Conservation (phyloP, 2,797 vertebrate genomes). For the Alfaro cultratus region DNA sequence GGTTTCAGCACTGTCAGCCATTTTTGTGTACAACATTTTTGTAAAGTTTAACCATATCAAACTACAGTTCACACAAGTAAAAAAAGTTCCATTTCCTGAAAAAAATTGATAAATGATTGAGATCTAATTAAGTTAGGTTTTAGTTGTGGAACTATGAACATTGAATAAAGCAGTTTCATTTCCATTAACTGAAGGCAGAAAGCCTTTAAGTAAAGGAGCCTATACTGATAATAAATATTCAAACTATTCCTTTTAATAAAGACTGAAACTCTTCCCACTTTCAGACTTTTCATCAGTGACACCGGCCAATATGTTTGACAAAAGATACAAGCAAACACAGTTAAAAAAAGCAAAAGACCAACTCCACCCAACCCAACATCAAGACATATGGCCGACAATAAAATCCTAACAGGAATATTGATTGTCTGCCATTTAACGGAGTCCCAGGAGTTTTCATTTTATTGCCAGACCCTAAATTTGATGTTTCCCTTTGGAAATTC, state of each 20-base stretch:
- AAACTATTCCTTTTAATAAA: not conserved
- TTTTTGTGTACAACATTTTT: not conserved
- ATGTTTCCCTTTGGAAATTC: constrained; percentile 60
- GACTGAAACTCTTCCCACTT: constrained; percentile 5
- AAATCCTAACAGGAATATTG: constrained; percentile 26
- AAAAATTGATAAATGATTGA: not conserved
- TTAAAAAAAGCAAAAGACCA: not conserved
- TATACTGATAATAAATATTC: not conserved
- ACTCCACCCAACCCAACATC: not conserved
- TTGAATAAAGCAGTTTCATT: not conserved
- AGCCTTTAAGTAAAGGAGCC: not conserved
- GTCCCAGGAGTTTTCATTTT: constrained; percentile 49
- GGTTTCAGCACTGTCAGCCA: too few relatives aligned
- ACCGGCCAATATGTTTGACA: not conserved
- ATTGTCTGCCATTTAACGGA: constrained; percentile 22
- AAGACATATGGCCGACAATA: constrained; percentile 21
- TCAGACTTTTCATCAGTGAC: constrained; percentile 12
- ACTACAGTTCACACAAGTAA: not conserved
- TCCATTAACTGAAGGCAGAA: not conserved
- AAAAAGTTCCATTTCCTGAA: too few relatives aligned
- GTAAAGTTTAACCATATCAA: not conserved
- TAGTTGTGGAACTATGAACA: not conserved
- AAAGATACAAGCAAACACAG: not conserved
- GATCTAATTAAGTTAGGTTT: not conserved
- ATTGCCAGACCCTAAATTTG: constrained; percentile 38